Percentiles rank a stretch among this genome's conserved stretches.
Conservation (phyloP, 2,113 vertebrate species). For the Pimephales promelas region DNA sequence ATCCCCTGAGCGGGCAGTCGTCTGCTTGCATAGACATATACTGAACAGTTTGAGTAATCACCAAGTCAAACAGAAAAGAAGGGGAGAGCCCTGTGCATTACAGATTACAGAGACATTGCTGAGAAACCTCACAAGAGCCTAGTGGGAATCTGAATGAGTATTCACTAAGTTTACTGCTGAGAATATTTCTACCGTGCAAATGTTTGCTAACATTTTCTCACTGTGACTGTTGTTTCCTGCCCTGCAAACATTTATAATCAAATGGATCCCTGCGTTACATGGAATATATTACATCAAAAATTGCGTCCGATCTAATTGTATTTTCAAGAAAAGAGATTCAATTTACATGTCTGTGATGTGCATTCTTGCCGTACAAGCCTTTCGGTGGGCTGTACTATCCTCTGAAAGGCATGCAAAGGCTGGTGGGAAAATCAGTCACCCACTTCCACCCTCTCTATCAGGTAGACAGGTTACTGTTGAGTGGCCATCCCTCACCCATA, state of each 20-base stretch:
- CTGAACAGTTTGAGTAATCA: conserved; percentile 52
- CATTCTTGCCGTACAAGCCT: neutral
- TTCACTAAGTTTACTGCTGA: neutral
- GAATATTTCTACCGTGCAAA: neutral
- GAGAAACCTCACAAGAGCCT: conserved; percentile 26
- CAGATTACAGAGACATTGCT: conserved; percentile 42
- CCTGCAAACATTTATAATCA: neutral
- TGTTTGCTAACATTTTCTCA: conserved; percentile 1
- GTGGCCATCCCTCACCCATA: conserved; percentile 66
- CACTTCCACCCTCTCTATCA: conserved; percentile 48
- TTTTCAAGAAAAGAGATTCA: neutral
- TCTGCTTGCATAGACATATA: neutral
- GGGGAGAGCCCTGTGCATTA: conserved; percentile 42
- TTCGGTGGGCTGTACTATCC: conserved; percentile 18
- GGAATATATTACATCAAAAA: neutral
- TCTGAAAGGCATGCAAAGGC: conserved; percentile 30
- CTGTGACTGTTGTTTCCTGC: conserved; percentile 5
- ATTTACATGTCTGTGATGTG: neutral
- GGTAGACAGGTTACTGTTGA: conserved; percentile 50
- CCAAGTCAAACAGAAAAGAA: conserved; percentile 44
- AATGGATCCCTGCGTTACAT: neutral
- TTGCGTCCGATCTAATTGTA: neutral
- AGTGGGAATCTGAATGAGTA: conserved; percentile 28
- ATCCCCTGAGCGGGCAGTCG: conserved; percentile 22
- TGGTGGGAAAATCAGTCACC: conserved; percentile 68